phyloP scores from a whole-genome alignment of 2,797 vertebrate genomes.

The Bradypodion pumilum region DNA sequence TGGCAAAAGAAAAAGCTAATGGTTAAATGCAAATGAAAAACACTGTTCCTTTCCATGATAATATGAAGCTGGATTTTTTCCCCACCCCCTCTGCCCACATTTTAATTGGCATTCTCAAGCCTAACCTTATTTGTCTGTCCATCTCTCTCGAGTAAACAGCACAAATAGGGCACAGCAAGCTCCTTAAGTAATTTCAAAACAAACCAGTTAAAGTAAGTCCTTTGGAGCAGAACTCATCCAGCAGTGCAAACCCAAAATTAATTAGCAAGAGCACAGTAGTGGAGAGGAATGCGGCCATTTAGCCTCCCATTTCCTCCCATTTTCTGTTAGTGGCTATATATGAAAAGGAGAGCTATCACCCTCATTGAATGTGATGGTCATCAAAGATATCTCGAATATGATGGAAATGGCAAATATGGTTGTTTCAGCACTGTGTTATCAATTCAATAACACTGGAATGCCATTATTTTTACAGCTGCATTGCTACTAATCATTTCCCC shows the following conservation, averaged over 20 bases:
- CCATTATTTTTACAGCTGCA: background rate
- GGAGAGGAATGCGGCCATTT: background rate
- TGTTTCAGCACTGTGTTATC: background rate
- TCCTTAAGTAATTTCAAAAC: background rate
- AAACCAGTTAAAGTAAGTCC: constrained; percentile 1
- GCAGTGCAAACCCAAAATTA: background rate
- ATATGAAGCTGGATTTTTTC: constrained; percentile 13
- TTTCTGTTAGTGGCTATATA: background rate
- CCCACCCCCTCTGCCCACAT: background rate
- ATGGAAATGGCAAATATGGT: background rate
- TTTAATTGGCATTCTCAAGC: constrained; percentile 27
- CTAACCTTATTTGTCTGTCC: constrained; percentile 2
- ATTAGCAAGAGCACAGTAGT: background rate
- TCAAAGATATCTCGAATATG: background rate
- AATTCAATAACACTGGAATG: background rate
- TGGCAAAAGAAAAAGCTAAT: background rate
- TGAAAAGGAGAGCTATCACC: background rate
- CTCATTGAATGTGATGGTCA: constrained; percentile 1
- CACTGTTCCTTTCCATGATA: background rate
- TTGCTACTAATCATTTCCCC: background rate
- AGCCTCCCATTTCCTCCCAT: background rate
- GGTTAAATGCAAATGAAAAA: constrained; percentile 13
- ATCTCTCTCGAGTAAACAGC: background rate
- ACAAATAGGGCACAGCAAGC: background rate
- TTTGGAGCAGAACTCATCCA: constrained; percentile 14